Conservation (phyloP, 2,888 invertebrate genomes). For the Mythimna lalbum region DNA sequence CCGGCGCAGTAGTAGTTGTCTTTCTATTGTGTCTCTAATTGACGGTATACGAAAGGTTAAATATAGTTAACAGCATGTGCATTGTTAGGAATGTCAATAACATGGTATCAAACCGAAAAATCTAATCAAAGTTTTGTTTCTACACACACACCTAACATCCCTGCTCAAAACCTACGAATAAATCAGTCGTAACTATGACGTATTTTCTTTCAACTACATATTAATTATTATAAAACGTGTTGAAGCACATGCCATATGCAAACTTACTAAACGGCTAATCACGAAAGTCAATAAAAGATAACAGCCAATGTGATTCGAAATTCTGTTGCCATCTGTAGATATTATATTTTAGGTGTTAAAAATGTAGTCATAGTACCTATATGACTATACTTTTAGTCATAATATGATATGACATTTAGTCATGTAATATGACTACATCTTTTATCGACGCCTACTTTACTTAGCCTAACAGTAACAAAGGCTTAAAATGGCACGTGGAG, state of each 20-base stretch:
- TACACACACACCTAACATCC: neutral
- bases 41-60: too few relatives aligned
- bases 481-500: neutral
- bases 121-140: too few relatives aligned
- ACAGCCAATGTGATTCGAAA: conserved; percentile 26
- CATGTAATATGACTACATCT: neutral
- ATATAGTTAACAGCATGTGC: too few relatives aligned
- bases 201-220: conserved; percentile 1
- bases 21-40: too few relatives aligned
- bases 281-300: conserved; percentile 40
- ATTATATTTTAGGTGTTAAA: conserved; percentile 7
- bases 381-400: conserved; percentile 4
- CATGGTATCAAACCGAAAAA: too few relatives aligned
- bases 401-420: neutral
- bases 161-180: conserved; percentile 5
- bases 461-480: neutral
- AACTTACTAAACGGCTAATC: conserved; percentile 21
- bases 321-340: conserved; percentile 19
- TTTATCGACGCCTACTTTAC: neutral
- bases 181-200: conserved; percentile 10
- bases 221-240: conserved; percentile 18
- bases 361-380: neutral
- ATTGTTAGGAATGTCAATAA: too few relatives aligned
- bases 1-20: too few relatives aligned
- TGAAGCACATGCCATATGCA: neutral